Evolutionary conservation across 2,797 vertebrate genomes (phyloP).

Genomic region (Atherinosoma microstoma): DNA sequence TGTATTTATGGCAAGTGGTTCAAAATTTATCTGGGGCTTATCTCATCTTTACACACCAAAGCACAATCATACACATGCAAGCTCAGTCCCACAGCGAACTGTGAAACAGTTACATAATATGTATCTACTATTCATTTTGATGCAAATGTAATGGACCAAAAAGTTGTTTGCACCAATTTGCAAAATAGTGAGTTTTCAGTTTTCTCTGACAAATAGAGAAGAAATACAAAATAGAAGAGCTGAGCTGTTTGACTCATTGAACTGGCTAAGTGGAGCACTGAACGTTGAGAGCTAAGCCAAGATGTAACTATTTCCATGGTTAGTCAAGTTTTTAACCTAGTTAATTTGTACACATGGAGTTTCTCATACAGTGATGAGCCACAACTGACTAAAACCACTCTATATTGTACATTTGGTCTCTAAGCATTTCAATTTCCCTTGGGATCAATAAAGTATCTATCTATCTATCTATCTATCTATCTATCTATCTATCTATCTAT

Average conservation of each 20-base stretch:
- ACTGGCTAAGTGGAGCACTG: too few species aligned
- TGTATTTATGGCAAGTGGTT: slow-evolving; percentile 13
- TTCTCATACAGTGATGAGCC: neutral
- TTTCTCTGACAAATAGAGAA: neutral
- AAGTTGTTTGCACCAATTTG: neutral
- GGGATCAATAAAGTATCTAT: too few species aligned
- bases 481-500: too few species aligned
- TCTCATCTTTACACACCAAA: neutral
- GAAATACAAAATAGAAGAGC: neutral
- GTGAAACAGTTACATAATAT: neutral
- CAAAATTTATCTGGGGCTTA: slow-evolving; percentile 5
- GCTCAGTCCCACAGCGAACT: neutral
- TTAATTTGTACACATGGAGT: neutral
- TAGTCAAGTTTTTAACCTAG: neutral
- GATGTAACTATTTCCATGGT: neutral
- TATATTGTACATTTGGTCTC: neutral
- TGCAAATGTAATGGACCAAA: neutral
- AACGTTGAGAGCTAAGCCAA: neutral
- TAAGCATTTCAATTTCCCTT: too few species aligned
- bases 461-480: too few species aligned
- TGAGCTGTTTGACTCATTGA: neutral
- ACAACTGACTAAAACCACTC: neutral
- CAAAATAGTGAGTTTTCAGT: neutral
- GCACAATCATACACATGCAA: neutral
- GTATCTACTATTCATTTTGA: neutral